Conservation (phyloP, 2,797 vertebrate genomes). For the Clarias pachynema region DNA sequence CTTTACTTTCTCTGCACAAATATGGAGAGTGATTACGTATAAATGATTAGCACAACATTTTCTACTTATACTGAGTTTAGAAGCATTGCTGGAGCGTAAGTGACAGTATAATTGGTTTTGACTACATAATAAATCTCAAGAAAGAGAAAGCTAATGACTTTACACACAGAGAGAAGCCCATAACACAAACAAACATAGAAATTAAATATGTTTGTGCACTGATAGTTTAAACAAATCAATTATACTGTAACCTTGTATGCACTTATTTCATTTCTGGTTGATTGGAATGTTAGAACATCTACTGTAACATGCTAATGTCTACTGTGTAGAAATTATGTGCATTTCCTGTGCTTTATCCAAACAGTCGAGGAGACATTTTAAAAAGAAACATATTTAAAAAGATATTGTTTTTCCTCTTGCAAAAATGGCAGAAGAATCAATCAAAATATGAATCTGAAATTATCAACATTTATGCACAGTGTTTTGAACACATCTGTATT, state of each 20-base stretch:
- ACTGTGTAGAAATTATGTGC: background rate
- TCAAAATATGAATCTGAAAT: background rate
- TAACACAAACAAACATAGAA: background rate
- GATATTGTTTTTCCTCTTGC: no score
- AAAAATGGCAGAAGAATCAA: background rate
- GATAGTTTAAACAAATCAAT: background rate
- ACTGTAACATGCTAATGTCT: constrained; percentile 7
- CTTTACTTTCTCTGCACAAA: background rate
- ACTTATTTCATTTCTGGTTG: background rate
- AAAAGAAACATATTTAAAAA: background rate
- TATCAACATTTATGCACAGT: background rate
- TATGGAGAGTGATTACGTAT: background rate
- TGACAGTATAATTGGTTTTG: constrained; percentile 27
- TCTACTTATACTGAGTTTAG: background rate
- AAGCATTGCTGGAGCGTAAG: background rate
- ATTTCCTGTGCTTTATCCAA: background rate
- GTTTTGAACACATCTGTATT: background rate
- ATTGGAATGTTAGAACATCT: background rate
- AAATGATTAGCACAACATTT: constrained; percentile 21
- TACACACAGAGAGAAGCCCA: background rate
- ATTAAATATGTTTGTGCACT: background rate
- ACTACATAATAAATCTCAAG: constrained; percentile 8
- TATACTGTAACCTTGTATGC: background rate
- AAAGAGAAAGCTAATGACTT: constrained; percentile 23
- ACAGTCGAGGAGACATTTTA: background rate